Percentiles rank a stretch among this genome's conserved stretches.
Evolutionary conservation across 2,797 vertebrate species (phyloP).

Genomic region (Hypotaenidia okinawae): DNA sequence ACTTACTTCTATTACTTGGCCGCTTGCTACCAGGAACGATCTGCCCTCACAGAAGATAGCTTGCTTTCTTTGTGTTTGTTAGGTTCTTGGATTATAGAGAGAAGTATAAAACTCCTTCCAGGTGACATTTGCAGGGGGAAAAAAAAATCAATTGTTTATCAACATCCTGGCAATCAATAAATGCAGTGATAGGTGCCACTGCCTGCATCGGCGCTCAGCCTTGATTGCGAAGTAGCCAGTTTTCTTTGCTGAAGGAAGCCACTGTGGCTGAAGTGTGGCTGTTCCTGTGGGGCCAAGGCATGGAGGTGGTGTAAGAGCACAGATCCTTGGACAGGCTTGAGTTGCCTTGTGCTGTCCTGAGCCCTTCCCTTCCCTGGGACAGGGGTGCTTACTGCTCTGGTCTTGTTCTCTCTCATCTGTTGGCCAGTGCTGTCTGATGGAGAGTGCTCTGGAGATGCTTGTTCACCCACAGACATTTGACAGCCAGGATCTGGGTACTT

Average conservation of each 20-base stretch:
- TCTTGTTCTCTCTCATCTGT: background rate
- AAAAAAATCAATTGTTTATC: constrained; percentile 58
- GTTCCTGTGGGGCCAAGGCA: background rate
- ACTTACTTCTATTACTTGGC: background rate
- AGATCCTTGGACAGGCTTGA: background rate
- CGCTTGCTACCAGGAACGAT: background rate
- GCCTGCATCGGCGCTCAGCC: background rate
- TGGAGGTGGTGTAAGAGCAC: background rate
- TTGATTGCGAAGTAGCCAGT: background rate
- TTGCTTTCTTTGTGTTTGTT: background rate
- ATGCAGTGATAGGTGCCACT: constrained; percentile 38
- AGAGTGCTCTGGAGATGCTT: background rate
- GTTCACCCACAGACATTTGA: accelerated
- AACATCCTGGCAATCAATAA: constrained; percentile 6
- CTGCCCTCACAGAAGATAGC: background rate
- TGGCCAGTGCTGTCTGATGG: background rate
- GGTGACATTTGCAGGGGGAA: constrained; percentile 29
- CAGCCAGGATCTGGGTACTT: background rate
- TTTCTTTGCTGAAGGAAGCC: background rate
- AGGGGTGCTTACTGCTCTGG: background rate
- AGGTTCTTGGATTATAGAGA: background rate
- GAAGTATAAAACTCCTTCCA: constrained; percentile 46
- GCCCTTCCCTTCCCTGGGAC: accelerated
- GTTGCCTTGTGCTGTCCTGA: background rate
- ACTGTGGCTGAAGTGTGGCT: background rate